These are phyloP conservation scores for Hemibagrus wyckioides DNA, from an alignment of 2,113 vertebrate species.

Conservation along the genomic window DNA sequence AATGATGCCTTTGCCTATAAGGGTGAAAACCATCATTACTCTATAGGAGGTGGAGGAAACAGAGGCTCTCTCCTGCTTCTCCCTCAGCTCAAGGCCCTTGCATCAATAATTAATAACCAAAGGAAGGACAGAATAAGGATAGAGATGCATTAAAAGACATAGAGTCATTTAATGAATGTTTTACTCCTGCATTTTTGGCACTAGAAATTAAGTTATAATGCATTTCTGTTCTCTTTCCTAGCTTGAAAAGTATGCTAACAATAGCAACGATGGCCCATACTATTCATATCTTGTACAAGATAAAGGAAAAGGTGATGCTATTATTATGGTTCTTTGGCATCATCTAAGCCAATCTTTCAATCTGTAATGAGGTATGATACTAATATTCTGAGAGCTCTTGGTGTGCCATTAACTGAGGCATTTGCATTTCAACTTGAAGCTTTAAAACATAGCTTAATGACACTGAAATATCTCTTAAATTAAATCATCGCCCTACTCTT, in stretches of 20 bases:
- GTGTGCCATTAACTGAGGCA: conserved; percentile 29
- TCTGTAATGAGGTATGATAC: conserved; percentile 31
- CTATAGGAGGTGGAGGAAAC: not conserved
- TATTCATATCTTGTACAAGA: conserved; percentile 11
- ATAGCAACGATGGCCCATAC: not conserved
- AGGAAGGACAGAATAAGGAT: conserved; percentile 18
- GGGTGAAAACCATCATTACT: conserved; percentile 21
- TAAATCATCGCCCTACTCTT: not conserved
- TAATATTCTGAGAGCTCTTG: conserved; percentile 31
- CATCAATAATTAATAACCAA: conserved; percentile 27
- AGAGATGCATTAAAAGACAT: conserved; percentile 11
- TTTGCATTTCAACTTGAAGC: conserved; percentile 34
- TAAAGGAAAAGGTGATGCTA: conserved; percentile 14
- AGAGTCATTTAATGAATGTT: conserved; percentile 21
- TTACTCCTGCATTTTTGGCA: not conserved
- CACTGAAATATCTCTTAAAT: conserved; percentile 22
- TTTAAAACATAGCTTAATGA: conserved; percentile 29
- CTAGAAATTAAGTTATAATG: conserved; percentile 19
- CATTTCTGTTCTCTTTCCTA: conserved; percentile 13
- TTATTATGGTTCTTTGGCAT: conserved; percentile 6
- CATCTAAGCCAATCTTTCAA: conserved; percentile 26
- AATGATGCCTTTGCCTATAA: conserved; percentile 6
- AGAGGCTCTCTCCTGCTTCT: conserved; percentile 10
- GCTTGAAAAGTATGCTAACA: conserved; percentile 33
- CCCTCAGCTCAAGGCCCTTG: not conserved